Percentiles rank a stretch among this genome's conserved stretches.
These are phyloP conservation scores for Dromococcyx pavoninus DNA, from an alignment of 2,797 vertebrate species.

Conservation along the genomic window DNA sequence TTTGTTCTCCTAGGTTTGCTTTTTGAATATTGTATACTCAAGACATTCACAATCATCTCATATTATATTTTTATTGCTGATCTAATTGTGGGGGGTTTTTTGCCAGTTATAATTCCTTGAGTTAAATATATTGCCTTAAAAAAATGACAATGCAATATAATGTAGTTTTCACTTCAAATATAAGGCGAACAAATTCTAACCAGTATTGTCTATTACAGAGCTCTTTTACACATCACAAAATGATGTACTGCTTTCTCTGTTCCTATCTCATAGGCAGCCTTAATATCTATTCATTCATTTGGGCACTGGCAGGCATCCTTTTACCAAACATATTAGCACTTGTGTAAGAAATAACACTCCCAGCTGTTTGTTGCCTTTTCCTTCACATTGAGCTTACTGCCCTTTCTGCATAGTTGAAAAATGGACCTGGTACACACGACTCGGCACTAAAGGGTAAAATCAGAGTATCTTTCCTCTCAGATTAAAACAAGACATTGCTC, in stretches of 20 bases:
- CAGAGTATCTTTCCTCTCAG: neutral
- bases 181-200: neutral
- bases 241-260: neutral
- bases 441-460: neutral
- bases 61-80: neutral
- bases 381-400: conserved; percentile 9
- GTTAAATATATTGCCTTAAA: neutral
- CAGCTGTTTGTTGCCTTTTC: neutral
- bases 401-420: neutral
- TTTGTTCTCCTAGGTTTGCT: neutral
- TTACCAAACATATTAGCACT: neutral
- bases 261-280: neutral
- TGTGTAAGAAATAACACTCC: neutral
- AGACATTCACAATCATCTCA: neutral
- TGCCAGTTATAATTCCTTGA: neutral
- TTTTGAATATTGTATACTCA: neutral
- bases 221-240: neutral
- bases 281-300: neutral
- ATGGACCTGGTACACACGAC: neutral
- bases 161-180: neutral
- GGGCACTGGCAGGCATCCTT: neutral
- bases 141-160: neutral
- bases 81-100: neutral
- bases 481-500: neutral
- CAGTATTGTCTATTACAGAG: neutral